Percentiles rank a stretch among this genome's conserved stretches.
phyloP scores from a whole-genome alignment of 2,113 vertebrate species.

The Anser brachyrhynchus region DNA sequence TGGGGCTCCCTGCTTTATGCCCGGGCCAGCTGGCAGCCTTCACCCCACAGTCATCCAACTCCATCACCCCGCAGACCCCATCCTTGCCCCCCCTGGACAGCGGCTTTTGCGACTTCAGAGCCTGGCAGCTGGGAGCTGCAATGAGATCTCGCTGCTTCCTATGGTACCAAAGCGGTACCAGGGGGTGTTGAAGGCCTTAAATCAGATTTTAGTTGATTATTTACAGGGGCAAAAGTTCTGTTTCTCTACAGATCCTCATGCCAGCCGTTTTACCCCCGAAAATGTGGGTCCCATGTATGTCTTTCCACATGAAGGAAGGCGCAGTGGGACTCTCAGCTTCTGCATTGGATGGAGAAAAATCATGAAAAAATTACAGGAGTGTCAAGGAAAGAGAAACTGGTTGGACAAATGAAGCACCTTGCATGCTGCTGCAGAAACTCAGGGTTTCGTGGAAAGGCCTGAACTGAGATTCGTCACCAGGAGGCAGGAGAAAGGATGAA shows the following conservation, averaged over 20 bases:
- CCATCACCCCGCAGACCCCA: neutral
- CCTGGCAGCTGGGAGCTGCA: constrained; percentile 33
- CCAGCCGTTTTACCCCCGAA: neutral
- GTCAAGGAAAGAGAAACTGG: neutral
- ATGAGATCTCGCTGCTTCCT: neutral
- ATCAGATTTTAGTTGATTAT: neutral
- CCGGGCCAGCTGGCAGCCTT: constrained; percentile 17
- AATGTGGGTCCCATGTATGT: rapidly evolving
- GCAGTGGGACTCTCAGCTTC: neutral
- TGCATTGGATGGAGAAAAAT: constrained; percentile 3
- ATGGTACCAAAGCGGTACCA: rapidly evolving
- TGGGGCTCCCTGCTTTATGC: constrained; percentile 1
- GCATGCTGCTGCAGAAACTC: neutral
- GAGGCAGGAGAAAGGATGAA: neutral
- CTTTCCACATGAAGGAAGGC: neutral
- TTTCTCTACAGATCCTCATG: neutral
- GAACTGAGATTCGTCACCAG: neutral
- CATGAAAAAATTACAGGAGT: neutral
- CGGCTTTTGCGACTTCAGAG: neutral
- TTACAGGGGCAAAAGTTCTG: neutral
- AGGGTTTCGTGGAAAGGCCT: neutral
- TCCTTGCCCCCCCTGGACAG: neutral
- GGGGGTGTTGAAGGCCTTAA: neutral
- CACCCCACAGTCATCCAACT: neutral
- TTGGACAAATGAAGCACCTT: neutral